Conservation (phyloP, 2,888 invertebrate species). For the Drosophila prostipennis region DNA sequence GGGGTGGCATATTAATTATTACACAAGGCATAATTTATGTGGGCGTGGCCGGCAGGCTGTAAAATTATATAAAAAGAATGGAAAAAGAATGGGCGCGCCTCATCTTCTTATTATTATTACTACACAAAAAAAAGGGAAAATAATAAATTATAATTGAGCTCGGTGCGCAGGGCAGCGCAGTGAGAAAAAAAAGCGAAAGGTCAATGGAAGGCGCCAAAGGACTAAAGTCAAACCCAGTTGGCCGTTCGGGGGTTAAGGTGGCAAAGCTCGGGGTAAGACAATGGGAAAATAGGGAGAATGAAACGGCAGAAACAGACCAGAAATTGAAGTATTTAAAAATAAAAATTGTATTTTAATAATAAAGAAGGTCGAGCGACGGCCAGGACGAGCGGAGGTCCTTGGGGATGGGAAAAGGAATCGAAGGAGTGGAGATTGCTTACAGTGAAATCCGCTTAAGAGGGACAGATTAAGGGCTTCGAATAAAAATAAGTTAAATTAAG, state of each 20-base stretch:
- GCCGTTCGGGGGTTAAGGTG: conserved; percentile 5
- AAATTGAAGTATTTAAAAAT: conserved; percentile 46
- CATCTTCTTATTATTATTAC: conserved; percentile 49
- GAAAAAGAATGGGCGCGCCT: conserved; percentile 28
- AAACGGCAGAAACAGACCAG: conserved; percentile 14
- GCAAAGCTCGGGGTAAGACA: conserved; percentile 11
- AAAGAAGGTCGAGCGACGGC: conserved; percentile 28
- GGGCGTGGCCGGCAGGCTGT: conserved; percentile 52
- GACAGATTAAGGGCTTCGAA: neutral
- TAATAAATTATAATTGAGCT: conserved; percentile 75
- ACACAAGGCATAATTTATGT: conserved; percentile 70
- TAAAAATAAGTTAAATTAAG: neutral
- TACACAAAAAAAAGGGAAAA: conserved; percentile 49
- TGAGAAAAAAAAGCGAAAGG: conserved; percentile 36
- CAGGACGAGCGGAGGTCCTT: conserved; percentile 10
- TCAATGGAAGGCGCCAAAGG: conserved; percentile 54
- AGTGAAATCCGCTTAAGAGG: neutral
- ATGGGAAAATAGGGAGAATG: conserved; percentile 13
- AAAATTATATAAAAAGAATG: conserved; percentile 48
- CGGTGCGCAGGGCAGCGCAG: conserved; percentile 33
- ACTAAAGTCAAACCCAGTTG: conserved; percentile 34
- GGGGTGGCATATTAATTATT: conserved; percentile 76
- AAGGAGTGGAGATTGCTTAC: conserved; percentile 9
- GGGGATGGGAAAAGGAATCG: neutral
- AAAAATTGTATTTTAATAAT: conserved; percentile 48